Conservation (phyloP, 2,113 vertebrate species). For the Gulo gulo region DNA sequence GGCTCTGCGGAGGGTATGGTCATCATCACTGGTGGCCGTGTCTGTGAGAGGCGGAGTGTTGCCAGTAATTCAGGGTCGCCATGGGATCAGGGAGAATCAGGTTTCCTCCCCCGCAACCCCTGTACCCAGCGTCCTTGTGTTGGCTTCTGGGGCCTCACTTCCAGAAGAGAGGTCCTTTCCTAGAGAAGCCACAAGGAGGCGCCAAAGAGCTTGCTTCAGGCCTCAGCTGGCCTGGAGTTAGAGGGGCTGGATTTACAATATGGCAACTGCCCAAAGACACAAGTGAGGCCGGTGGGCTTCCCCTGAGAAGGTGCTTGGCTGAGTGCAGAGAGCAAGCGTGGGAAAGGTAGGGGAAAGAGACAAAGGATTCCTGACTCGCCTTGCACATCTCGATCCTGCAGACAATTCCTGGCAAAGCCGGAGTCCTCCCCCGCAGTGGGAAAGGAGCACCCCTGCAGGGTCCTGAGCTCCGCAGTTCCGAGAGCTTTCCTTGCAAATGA, state of each 20-base stretch:
- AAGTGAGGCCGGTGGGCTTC: neutral
- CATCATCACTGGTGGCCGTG: neutral
- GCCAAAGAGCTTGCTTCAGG: slow-evolving; percentile 50
- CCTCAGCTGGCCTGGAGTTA: neutral
- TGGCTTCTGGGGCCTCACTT: neutral
- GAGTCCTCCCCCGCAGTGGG: neutral
- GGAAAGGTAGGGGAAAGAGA: neutral
- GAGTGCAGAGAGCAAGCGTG: neutral
- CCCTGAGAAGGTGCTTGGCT: neutral
- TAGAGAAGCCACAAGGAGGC: slow-evolving; percentile 50
- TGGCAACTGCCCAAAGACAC: neutral
- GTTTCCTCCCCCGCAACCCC: neutral
- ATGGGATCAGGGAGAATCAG: neutral
- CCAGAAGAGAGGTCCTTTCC: neutral
- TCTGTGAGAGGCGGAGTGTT: neutral
- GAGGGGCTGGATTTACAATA: neutral
- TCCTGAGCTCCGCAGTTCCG: neutral
- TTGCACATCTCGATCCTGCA: neutral
- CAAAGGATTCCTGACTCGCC: neutral
- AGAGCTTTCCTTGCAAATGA: neutral
- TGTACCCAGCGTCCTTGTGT: neutral
- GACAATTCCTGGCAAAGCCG: neutral
- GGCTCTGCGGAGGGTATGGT: neutral
- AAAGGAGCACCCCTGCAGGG: neutral
- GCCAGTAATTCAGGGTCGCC: neutral